These are phyloP conservation scores for Ceratothoa steindachneri DNA, from an alignment of 2,888 invertebrate genomes.

Conservation along the genomic window DNA sequence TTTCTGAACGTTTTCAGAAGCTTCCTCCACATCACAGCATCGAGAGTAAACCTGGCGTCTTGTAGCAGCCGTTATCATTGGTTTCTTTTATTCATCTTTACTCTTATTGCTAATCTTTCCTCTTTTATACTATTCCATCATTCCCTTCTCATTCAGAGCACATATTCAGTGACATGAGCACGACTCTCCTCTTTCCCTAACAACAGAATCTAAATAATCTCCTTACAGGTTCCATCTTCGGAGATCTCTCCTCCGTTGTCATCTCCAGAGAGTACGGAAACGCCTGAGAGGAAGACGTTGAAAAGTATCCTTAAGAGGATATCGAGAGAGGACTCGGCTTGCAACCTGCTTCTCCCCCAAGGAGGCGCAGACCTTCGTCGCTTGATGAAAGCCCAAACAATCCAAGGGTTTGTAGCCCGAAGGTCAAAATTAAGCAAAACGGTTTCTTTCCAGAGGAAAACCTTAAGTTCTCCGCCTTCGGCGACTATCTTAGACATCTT, in stretches of 20 bases:
- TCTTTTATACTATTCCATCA: no score
- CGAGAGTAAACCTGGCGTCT: no score
- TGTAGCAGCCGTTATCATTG: no score
- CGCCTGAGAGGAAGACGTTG: slow-evolving; percentile 71
- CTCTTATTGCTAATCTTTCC: no score
- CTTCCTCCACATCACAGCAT: no score
- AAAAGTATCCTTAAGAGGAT: slow-evolving; percentile 81
- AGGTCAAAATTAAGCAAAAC: slow-evolving; percentile 76
- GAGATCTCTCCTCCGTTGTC: slow-evolving; percentile 50
- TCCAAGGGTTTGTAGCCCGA: slow-evolving; percentile 82
- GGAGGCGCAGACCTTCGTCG: slow-evolving; percentile 56
- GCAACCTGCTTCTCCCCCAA: slow-evolving; percentile 55
- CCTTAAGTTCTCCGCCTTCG: slow-evolving; percentile 69
- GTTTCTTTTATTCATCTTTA: no score
- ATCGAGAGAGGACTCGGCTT: slow-evolving; percentile 58
- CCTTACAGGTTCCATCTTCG: slow-evolving; percentile 36
- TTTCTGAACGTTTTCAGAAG: no score
- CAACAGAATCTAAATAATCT: no score
- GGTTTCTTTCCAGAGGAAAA: slow-evolving; percentile 77
- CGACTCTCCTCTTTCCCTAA: no score
- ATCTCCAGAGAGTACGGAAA: slow-evolving; percentile 71
- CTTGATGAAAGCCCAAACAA: slow-evolving; percentile 73
- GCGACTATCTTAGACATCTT: slow-evolving; percentile 54
- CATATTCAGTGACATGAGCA: no score
- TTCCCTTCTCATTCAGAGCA: no score